These are phyloP conservation scores for Lutraria lutraria DNA, from an alignment of 2,888 invertebrate species.

Conservation along the genomic window DNA sequence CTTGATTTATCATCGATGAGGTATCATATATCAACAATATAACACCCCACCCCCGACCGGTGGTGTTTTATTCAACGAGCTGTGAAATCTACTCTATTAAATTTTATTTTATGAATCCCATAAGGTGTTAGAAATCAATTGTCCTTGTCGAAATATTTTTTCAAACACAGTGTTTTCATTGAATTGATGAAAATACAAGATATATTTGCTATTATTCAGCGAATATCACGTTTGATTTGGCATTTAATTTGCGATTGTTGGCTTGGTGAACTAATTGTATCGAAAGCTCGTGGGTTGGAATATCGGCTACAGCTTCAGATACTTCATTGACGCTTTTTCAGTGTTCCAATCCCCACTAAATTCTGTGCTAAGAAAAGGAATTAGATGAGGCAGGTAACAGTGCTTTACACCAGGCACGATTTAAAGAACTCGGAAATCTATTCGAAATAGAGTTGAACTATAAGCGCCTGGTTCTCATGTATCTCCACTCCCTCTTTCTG, in stretches of 20 bases:
- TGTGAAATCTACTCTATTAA: neutral
- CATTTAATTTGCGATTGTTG: neutral
- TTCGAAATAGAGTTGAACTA: too few species aligned
- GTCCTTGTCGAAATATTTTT: neutral
- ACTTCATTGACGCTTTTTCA: too few species aligned
- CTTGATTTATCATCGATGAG: neutral
- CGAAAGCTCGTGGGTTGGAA: too few species aligned
- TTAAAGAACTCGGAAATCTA: too few species aligned
- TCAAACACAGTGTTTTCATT: neutral
- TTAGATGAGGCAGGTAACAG: too few species aligned
- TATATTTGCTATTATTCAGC: neutral
- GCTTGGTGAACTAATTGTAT: too few species aligned
- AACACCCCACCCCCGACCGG: neutral
- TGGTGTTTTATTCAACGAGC: neutral
- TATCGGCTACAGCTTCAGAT: too few species aligned
- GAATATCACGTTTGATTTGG: neutral
- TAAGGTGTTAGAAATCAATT: neutral
- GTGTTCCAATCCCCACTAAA: too few species aligned
- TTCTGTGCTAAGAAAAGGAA: too few species aligned
- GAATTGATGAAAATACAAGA: neutral
- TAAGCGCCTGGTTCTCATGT: too few species aligned
- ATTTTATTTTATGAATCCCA: neutral
- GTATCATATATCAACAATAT: neutral
- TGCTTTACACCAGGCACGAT: too few species aligned
- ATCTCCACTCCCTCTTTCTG: too few species aligned